phyloP scores from a whole-genome alignment of 2,888 invertebrate species.

The Tenthredo distinguenda region DNA sequence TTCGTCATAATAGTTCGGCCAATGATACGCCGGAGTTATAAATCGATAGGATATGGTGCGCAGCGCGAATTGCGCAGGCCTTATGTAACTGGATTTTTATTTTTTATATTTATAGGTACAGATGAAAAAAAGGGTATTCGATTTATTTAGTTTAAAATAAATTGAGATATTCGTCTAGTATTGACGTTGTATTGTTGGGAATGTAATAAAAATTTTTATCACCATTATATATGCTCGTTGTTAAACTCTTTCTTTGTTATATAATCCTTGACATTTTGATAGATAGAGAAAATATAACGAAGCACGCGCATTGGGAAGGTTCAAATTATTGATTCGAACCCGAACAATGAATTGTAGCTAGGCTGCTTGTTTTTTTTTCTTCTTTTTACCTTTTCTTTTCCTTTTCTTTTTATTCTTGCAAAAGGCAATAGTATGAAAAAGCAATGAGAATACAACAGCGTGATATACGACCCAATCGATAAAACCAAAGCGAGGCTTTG shows the following conservation, averaged over 20 bases:
- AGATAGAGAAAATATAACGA: neutral
- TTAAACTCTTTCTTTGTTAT: neutral
- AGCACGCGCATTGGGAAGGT: neutral
- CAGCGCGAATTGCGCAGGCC: neutral
- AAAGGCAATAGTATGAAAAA: neutral
- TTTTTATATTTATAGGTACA: neutral
- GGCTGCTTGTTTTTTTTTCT: neutral
- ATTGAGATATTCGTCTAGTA: neutral
- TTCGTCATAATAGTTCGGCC: neutral
- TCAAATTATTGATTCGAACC: slow-evolving; percentile 36
- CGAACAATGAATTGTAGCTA: slow-evolving; percentile 22
- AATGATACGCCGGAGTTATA: neutral
- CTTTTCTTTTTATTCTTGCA: neutral
- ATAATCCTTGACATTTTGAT: neutral
- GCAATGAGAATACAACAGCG: neutral
- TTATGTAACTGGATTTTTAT: slow-evolving; percentile 9
- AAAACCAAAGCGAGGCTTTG: neutral
- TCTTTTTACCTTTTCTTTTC: neutral
- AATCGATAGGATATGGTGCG: slow-evolving; percentile 35
- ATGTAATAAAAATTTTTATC: neutral
- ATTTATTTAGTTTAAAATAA: neutral
- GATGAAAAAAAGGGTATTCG: neutral
- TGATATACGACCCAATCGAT: neutral
- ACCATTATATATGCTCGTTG: neutral
- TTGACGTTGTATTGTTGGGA: neutral